Evolutionary conservation across 1,140 invertebrate genomes (phyloP).

Genomic region (Calliopsis andreniformis): DNA sequence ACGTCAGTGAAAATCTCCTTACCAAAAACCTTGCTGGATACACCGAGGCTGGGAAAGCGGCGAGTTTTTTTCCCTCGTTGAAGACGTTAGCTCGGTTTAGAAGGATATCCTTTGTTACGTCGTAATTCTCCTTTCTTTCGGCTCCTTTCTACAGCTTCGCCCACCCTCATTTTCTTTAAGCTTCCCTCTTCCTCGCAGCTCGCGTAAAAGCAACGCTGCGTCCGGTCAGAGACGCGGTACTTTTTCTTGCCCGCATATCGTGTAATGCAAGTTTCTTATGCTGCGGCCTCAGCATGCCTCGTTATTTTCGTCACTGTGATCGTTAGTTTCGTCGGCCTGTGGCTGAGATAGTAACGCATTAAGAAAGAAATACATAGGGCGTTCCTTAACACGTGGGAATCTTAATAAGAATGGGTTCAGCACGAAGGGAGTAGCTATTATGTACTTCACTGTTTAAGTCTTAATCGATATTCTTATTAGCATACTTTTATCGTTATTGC

Average conservation of each 20-base stretch:
- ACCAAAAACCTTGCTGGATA: slow-evolving; percentile 25
- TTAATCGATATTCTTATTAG: no score
- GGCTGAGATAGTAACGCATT: neutral
- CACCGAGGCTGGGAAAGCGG: neutral
- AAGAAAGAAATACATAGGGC: neutral
- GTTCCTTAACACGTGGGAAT: neutral
- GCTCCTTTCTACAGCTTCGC: neutral
- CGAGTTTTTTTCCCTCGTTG: slow-evolving; percentile 9
- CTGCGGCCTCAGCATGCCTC: slow-evolving; percentile 1
- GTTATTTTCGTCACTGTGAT: slow-evolving; percentile 37
- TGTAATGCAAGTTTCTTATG: slow-evolving; percentile 28
- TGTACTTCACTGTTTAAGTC: no score
- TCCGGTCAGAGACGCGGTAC: neutral
- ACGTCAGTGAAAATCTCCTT: slow-evolving; percentile 41
- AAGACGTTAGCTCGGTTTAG: slow-evolving; percentile 1
- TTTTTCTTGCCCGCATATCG: slow-evolving; percentile 15
- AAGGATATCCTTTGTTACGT: slow-evolving; percentile 54
- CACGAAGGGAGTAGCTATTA: no score
- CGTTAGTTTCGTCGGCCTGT: slow-evolving; percentile 24
- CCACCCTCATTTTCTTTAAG: neutral
- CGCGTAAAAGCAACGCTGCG: neutral
- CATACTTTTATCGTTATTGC: no score
- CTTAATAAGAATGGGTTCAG: no score
- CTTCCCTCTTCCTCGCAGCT: neutral
- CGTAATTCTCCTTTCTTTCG: slow-evolving; percentile 45